Evolutionary conservation across 2,888 invertebrate genomes (phyloP).

Genomic region (Chirona hameri): DNA sequence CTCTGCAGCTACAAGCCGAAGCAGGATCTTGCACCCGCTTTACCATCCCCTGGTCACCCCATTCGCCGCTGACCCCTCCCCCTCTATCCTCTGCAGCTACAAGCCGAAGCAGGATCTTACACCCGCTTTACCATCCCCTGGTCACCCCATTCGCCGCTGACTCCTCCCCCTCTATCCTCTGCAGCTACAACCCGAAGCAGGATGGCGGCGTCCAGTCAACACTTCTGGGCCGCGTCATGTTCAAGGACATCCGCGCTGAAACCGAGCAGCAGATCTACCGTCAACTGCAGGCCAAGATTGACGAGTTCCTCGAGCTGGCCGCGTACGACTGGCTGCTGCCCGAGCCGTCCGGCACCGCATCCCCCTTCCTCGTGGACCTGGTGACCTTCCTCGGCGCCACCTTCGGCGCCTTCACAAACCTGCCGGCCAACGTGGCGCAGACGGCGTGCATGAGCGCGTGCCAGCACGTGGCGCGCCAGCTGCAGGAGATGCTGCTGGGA

Average conservation of each 20-base stretch:
- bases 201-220: slow-evolving; percentile 34
- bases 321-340: slow-evolving; percentile 88
- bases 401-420: slow-evolving; percentile 88
- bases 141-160: no score
- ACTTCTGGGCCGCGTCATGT: slow-evolving; percentile 62
- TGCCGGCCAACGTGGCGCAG: slow-evolving; percentile 76
- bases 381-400: slow-evolving; percentile 90
- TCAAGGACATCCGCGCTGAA: slow-evolving; percentile 87
- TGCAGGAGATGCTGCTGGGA: slow-evolving; percentile 61
- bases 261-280: slow-evolving; percentile 95
- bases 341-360: slow-evolving; percentile 87
- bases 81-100: no score
- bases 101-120: no score
- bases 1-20: no score
- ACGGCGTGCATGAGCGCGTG: slow-evolving; percentile 83
- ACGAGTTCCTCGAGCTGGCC: slow-evolving; percentile 92
- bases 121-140: no score
- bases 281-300: slow-evolving; percentile 85
- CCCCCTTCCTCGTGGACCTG: slow-evolving; percentile 88
- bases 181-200: slow-evolving; percentile 24
- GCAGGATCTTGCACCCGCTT: no score
- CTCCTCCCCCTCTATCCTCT: neutral
- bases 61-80: no score
- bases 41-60: no score
- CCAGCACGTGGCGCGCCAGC: slow-evolving; percentile 74